These are phyloP conservation scores for Carassius auratus DNA, from an alignment of 2,113 vertebrate genomes.

Conservation along the genomic window DNA sequence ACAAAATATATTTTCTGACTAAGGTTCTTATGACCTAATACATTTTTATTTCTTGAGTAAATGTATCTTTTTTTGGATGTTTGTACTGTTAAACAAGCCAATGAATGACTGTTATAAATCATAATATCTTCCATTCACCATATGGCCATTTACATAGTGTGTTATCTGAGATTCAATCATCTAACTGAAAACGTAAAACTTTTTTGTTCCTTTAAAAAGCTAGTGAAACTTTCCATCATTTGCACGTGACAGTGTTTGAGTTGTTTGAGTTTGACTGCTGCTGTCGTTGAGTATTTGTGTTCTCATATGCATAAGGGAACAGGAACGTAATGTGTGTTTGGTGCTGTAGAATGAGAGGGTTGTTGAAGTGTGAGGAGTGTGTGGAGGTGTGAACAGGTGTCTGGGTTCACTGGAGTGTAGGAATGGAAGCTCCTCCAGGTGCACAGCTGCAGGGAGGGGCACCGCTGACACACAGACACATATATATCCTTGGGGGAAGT, in stretches of 20 bases:
- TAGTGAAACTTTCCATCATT: slow-evolving; percentile 12
- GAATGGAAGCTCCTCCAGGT: slow-evolving; percentile 78
- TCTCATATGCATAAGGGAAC: background rate
- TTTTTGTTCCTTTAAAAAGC: slow-evolving; percentile 23
- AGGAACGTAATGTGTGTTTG: background rate
- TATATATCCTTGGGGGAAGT: slow-evolving; percentile 60
- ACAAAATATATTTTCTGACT: background rate
- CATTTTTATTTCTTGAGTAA: background rate
- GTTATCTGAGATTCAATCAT: slow-evolving; percentile 13
- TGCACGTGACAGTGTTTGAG: slow-evolving; percentile 4
- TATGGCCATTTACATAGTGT: background rate
- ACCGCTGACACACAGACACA: slow-evolving; percentile 42
- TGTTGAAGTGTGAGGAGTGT: slow-evolving; percentile 58
- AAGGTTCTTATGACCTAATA: background rate
- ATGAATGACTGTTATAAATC: background rate
- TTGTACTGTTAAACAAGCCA: background rate
- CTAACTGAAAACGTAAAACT: background rate
- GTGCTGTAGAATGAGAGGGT: slow-evolving; percentile 3
- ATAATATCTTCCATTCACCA: background rate
- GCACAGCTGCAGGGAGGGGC: slow-evolving; percentile 76
- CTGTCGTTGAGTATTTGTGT: background rate
- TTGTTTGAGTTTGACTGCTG: slow-evolving; percentile 36
- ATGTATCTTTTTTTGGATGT: background rate
- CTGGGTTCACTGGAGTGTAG: slow-evolving; percentile 75
- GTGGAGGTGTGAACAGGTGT: slow-evolving; percentile 76